phyloP scores from a whole-genome alignment of 2,888 invertebrate genomes.

The Drosophila incognita region DNA sequence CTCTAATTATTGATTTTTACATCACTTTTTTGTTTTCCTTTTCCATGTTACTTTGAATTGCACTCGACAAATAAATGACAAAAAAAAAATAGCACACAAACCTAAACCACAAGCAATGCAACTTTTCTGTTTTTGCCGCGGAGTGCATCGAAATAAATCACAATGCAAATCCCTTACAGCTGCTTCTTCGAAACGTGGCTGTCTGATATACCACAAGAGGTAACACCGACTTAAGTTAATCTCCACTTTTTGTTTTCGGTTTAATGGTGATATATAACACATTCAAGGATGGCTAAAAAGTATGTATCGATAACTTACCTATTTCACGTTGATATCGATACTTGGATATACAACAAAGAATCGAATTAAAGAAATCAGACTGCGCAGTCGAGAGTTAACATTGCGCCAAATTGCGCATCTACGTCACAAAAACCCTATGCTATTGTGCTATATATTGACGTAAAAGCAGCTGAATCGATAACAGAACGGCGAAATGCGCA shows the following conservation, averaged over 20 bases:
- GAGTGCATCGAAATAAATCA: conserved; percentile 7
- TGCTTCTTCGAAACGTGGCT: conserved; percentile 2
- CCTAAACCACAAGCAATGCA: conserved; percentile 14
- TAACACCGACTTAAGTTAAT: conserved; percentile 32
- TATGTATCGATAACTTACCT: conserved; percentile 7
- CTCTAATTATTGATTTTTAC: conserved; percentile 72
- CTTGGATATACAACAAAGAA: neutral
- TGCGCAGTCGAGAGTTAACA: conserved; percentile 1
- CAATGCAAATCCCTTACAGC: neutral
- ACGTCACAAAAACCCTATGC: neutral
- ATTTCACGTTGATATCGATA: conserved; percentile 10
- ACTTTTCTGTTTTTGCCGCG: conserved; percentile 8
- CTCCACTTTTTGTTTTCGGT: conserved; percentile 29
- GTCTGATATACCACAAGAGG: conserved; percentile 8
- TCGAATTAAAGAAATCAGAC: neutral
- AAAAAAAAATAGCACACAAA: conserved; percentile 31
- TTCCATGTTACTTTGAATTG: conserved; percentile 20
- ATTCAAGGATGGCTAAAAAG: conserved; percentile 11
- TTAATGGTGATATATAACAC: conserved; percentile 37
- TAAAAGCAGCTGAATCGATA: neutral
- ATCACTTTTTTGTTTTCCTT: conserved; percentile 42
- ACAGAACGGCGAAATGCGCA: neutral
- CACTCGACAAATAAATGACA: conserved; percentile 32
- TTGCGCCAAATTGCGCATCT: neutral
- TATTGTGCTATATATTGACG: neutral